Percentiles rank a stretch among this genome's conserved stretches.
phyloP scores from a whole-genome alignment of 2,797 vertebrate species.

The Simalia tracyae region DNA sequence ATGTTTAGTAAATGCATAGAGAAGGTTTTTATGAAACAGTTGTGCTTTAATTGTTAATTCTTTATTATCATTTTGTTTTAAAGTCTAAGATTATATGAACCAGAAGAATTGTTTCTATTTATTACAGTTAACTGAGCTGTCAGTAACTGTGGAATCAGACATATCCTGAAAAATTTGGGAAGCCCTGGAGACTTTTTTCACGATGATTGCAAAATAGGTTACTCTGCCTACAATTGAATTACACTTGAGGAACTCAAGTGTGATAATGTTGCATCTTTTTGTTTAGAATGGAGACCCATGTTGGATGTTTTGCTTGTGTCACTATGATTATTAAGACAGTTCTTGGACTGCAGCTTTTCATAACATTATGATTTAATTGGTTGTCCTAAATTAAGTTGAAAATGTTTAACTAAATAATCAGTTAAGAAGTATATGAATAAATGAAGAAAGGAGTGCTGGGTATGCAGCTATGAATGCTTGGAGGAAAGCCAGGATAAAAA shows the following conservation, averaged over 20 bases:
- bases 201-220: slow-evolving; percentile 56
- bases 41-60: slow-evolving; percentile 2
- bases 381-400: slow-evolving; percentile 50
- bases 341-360: slow-evolving; percentile 40
- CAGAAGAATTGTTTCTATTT: slow-evolving; percentile 43
- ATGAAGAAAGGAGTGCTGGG: slow-evolving; percentile 1
- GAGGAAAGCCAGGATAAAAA: not conserved
- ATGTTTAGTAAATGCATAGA: slow-evolving; percentile 55
- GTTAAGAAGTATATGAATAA: slow-evolving; percentile 53
- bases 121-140: slow-evolving; percentile 37
- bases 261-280: slow-evolving; percentile 55
- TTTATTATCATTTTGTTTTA: slow-evolving; percentile 56
- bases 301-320: slow-evolving; percentile 38
- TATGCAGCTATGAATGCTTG: not conserved
- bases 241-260: slow-evolving; percentile 50
- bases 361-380: slow-evolving; percentile 53
- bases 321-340: slow-evolving; percentile 46
- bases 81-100: slow-evolving; percentile 44
- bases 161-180: slow-evolving; percentile 43
- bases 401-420: slow-evolving; percentile 53
- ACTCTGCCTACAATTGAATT: slow-evolving; percentile 47
- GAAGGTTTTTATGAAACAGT: slow-evolving; percentile 53
- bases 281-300: slow-evolving; percentile 42
- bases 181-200: slow-evolving; percentile 44
- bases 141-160: not conserved